Evolutionary conservation across 37 sponge, comb jelly and placozoan species (phyloP).

Genomic region (Crambe crambe): DNA sequence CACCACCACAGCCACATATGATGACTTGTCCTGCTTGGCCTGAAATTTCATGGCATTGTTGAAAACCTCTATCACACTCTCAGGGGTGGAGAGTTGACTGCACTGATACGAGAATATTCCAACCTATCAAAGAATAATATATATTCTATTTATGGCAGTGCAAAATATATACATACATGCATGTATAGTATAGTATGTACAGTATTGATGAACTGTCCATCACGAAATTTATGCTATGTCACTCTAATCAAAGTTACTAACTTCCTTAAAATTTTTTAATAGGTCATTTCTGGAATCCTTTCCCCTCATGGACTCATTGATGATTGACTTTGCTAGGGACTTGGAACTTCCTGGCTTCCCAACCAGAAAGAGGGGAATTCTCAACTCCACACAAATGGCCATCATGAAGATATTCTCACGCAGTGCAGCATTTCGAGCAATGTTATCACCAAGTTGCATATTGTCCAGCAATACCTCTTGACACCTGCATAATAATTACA

Average conservation of each 20-base stretch:
- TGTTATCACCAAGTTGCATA: constrained; percentile 75
- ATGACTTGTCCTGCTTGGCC: constrained; percentile 41
- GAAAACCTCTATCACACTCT: constrained; percentile 84
- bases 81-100: constrained; percentile 86
- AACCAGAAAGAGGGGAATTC: constrained; percentile 91
- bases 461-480: constrained; percentile 79
- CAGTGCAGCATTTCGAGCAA: constrained; percentile 87
- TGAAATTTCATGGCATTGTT: constrained; percentile 64
- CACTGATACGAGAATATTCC: constrained; percentile 87
- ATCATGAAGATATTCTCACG: constrained; percentile 86
- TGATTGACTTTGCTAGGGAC: constrained; percentile 78
- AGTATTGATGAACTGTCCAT: no score
- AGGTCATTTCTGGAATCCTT: constrained; percentile 53
- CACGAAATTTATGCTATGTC: constrained; percentile 2
- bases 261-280: constrained; percentile 73
- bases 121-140: neutral
- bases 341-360: constrained; percentile 96
- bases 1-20: constrained; percentile 83
- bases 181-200: no score
- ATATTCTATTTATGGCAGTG: no score
- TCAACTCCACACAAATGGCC: constrained; percentile 61
- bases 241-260: constrained; percentile 7
- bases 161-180: neutral
- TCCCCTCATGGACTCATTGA: constrained; percentile 66
- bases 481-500: constrained; percentile 42